These are phyloP conservation scores for Meteorus colon DNA, from an alignment of 2,888 invertebrate species.

Conservation along the genomic window DNA sequence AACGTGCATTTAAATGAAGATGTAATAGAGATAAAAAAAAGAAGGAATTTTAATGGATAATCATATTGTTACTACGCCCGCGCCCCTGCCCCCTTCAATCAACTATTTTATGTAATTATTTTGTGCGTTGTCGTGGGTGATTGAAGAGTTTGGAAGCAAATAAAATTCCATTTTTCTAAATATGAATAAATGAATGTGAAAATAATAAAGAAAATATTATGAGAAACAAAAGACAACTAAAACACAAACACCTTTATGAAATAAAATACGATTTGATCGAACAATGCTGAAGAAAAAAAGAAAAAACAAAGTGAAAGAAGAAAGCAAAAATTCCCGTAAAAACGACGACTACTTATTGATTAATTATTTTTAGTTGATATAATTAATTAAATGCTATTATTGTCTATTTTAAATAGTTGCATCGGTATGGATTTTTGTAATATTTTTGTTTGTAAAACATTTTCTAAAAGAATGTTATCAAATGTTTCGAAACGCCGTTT, in stretches of 20 bases:
- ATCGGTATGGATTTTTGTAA: conserved; percentile 32
- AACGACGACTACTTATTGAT: conserved; percentile 28
- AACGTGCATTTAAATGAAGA: conserved; percentile 69
- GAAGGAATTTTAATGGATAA: conserved; percentile 30
- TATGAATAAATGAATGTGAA: neutral
- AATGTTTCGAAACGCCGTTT: conserved; percentile 43
- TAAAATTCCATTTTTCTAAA: conserved; percentile 5
- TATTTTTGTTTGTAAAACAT: conserved; percentile 33
- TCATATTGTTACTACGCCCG: conserved; percentile 7
- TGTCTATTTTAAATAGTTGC: conserved; percentile 21
- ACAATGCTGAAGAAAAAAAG: neutral
- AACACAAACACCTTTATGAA: neutral
- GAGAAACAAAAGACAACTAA: conserved; percentile 12
- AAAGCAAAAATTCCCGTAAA: conserved; percentile 22
- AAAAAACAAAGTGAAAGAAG: neutral
- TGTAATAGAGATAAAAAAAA: conserved; percentile 62
- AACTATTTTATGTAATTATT: conserved; percentile 10
- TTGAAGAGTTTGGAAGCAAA: neutral
- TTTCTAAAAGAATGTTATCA: conserved; percentile 40
- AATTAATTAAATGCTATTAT: conserved; percentile 29
- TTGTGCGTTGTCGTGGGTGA: conserved; percentile 25
- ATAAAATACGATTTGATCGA: neutral
- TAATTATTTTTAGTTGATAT: conserved; percentile 22
- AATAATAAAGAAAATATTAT: neutral
- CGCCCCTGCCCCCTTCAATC: neutral